Conservation (phyloP, 35 echinoderm and acorn worm genomes). For the Anneissia japonica region DNA sequence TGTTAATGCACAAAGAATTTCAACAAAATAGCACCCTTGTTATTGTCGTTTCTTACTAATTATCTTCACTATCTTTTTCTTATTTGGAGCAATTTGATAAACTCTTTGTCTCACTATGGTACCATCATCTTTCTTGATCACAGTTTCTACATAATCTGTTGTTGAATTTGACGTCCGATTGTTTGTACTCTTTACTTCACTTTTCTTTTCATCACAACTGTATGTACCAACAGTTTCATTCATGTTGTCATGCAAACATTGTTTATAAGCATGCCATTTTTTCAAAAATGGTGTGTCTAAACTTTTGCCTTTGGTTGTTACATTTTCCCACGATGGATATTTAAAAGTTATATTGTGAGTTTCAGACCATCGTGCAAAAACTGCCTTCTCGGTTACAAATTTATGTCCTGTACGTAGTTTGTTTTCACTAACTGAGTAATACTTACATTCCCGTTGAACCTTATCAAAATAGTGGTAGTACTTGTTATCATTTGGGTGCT, state of each 20-base stretch:
- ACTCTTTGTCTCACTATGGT: neutral
- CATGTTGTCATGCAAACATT: neutral
- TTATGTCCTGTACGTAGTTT: conserved; percentile 59
- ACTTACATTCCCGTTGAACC: conserved; percentile 49
- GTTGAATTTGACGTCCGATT: neutral
- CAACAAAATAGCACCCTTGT: too few relatives aligned
- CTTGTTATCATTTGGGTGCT: conserved; percentile 62
- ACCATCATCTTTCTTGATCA: neutral
- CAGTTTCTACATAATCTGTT: neutral
- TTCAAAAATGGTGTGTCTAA: conserved; percentile 63
- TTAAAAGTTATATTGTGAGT: conserved; percentile 70
- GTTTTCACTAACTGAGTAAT: conserved; percentile 54
- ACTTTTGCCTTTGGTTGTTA: conserved; percentile 37
- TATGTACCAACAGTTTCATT: neutral
- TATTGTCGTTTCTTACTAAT: neutral
- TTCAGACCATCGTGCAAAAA: conserved; percentile 75
- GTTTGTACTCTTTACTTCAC: neutral
- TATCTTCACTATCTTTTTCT: neutral
- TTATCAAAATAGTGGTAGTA: conserved; percentile 86
- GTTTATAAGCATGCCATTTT: neutral
- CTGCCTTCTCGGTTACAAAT: conserved; percentile 87
- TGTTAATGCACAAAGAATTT: too few relatives aligned
- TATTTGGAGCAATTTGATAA: neutral
- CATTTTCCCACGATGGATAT: conserved; percentile 76
- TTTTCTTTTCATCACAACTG: neutral